A percentile compares a stretch with the other conserved stretches of the same genome.
These are phyloP conservation scores for Arion vulgaris DNA, from an alignment of 1,140 invertebrate genomes.

Conservation along the genomic window DNA sequence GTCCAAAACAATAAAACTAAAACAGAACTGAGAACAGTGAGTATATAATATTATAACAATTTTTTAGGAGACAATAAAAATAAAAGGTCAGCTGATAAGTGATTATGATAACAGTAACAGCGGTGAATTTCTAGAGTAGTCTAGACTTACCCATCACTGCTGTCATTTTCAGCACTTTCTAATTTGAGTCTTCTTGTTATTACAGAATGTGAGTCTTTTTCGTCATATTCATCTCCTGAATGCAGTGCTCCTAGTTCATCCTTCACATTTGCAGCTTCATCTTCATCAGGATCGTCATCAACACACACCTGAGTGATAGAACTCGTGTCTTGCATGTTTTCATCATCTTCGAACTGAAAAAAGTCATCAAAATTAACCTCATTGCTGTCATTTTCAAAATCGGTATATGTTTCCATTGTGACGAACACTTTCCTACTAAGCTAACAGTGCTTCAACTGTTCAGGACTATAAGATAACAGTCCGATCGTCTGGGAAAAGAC, in stretches of 20 bases:
- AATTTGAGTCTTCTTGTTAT: not conserved
- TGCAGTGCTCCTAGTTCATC: not conserved
- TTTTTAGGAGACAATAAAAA: no score
- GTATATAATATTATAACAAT: no score
- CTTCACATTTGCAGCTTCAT: not conserved
- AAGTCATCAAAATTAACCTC: constrained; percentile 38
- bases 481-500: not conserved
- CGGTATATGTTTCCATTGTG: constrained; percentile 40
- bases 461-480: not conserved
- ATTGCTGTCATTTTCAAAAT: constrained; percentile 40
- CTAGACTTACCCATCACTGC: not conserved
- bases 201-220: not conserved
- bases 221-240: not conserved
- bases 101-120: no score
- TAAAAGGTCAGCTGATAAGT: no score
- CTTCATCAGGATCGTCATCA: constrained; percentile 28
- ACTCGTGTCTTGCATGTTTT: constrained; percentile 46
- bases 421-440: not conserved
- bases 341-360: constrained; percentile 47
- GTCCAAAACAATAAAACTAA: no score
- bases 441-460: not conserved
- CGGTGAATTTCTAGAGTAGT: no score
- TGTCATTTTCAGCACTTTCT: not conserved
- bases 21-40: no score
- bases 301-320: constrained; percentile 51